Evolutionary conservation across 2,797 vertebrate genomes (phyloP), one percentile per base, ranked within the genome.

Genomic region (Borostomias antarcticus): DNA sequence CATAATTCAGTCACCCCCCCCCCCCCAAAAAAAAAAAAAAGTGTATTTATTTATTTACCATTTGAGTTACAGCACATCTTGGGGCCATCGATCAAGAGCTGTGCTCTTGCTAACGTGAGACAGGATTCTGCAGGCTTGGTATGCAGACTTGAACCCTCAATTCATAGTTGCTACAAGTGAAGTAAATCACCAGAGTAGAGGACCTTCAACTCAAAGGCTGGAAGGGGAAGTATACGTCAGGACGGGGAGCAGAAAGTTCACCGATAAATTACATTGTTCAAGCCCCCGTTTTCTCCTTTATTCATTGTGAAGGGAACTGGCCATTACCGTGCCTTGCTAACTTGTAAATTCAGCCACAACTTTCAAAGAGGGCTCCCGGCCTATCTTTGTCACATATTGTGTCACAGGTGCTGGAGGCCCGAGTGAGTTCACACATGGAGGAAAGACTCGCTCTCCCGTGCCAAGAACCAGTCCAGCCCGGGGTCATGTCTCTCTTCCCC

Each of bases 161-260:
- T 72, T 82, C 76, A 69, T 73, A 79, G 76, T 62, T 66, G 77
- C 78, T 78, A 78, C 58, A 70, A 73, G 73, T 62, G 66, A 61
- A 67, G 72, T 88, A 88, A 92, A 88, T 89, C 86, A 88, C 40
- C 40, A 23, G 65, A 62, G 54, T 29, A 59, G 59, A 74, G 58
- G 33, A 48, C 72, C 43, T 1, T 60, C 62, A 56, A 62, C 73
- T 75, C 53, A 51, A 43, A 58, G 62, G 68, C 23, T 4, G 59
- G 58, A 67, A 76, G 61, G 76, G 82, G 79, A 70, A 76, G 73
- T 73, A 72, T 73, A 6, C 65, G 54, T 69, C 78, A 56, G 73
- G 67, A 79, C 74, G 59, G 78, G 76, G 77, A 85, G 81, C 71
- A 73, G 52, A 85, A 74, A 83, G 85, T 85, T 88, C 82, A 86